These are phyloP conservation scores for Thymelicus lineola DNA, from an alignment of 2,888 invertebrate species.

Conservation along the genomic window DNA sequence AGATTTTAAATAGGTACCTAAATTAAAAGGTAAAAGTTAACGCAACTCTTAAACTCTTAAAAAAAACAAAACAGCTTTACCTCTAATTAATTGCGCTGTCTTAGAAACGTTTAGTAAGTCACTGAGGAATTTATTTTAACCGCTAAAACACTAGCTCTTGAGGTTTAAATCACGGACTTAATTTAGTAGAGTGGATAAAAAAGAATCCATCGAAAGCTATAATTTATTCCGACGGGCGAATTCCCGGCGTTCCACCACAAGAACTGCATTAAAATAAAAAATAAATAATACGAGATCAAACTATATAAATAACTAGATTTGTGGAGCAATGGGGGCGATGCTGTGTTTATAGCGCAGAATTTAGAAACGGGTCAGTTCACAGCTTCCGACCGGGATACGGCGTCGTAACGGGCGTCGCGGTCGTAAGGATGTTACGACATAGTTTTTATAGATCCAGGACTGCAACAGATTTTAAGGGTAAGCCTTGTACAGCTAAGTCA, in stretches of 20 bases:
- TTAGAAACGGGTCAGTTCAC: constrained; percentile 54
- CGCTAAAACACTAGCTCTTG: constrained; percentile 31
- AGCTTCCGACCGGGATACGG: constrained; percentile 30
- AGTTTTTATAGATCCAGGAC: too few relatives aligned
- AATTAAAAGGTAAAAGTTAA: too few relatives aligned
- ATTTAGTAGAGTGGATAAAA: constrained; percentile 44
- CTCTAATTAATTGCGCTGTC: constrained; percentile 36
- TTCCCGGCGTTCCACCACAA: constrained; percentile 50
- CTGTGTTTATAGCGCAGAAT: constrained; percentile 61
- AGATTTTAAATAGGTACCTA: too few relatives aligned
- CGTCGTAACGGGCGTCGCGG: neutral
- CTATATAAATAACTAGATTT: constrained; percentile 76
- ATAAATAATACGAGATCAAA: constrained; percentile 47
- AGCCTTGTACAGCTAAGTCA: too few relatives aligned
- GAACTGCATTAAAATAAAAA: constrained; percentile 63
- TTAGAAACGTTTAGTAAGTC: constrained; percentile 31
- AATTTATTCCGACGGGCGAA: constrained; percentile 48
- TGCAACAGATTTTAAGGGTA: too few relatives aligned
- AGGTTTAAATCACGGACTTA: constrained; percentile 44
- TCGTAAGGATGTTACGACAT: neutral
- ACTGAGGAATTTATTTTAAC: constrained; percentile 26
- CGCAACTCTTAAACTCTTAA: neutral
- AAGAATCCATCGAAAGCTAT: constrained; percentile 42
- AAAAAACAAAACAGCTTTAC: constrained; percentile 13
- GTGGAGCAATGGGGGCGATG: constrained; percentile 61